Conservation (phyloP, 2,888 invertebrate species). For the Argyresthia albistria region DNA sequence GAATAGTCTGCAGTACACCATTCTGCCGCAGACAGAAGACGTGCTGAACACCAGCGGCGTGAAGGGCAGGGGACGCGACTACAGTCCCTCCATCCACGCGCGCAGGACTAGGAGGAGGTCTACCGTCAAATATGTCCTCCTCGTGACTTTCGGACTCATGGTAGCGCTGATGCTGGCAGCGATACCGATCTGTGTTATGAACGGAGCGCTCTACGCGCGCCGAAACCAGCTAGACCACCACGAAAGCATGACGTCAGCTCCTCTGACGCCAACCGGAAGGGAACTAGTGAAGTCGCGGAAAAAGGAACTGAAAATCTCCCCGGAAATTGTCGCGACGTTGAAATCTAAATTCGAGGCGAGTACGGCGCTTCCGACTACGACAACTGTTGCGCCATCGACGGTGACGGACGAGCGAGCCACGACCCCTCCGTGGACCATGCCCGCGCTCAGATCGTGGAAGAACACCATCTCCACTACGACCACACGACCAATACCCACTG, state of each 20-base stretch:
- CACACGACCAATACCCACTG: conserved; percentile 40
- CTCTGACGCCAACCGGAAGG: conserved; percentile 33
- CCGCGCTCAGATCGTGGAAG: conserved; percentile 61
- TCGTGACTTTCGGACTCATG: conserved; percentile 44
- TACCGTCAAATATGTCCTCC: conserved; percentile 45
- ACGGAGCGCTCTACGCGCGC: conserved; percentile 35
- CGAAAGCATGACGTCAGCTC: conserved; percentile 27
- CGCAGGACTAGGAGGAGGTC: conserved; percentile 46
- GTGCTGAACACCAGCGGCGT: conserved; percentile 73
- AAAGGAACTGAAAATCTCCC: conserved; percentile 45
- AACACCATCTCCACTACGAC: conserved; percentile 39
- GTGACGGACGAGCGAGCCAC: conserved; percentile 32
- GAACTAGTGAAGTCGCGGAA: conserved; percentile 47
- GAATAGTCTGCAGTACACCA: conserved; percentile 82
- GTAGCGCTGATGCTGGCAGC: conserved; percentile 41
- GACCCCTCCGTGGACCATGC: conserved; percentile 67
- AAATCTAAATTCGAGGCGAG: conserved; percentile 33
- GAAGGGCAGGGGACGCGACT: conserved; percentile 66
- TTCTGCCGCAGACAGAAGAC: conserved; percentile 80
- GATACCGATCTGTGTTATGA: conserved; percentile 48
- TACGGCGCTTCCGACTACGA: conserved; percentile 19
- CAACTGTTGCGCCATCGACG: conserved; percentile 25
- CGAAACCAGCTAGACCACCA: conserved; percentile 31
- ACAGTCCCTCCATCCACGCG: conserved; percentile 59
- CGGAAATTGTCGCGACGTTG: conserved; percentile 33